Percentiles rank a stretch among this genome's conserved stretches.
These are phyloP conservation scores for Magallana nippona DNA, from an alignment of 2,888 invertebrate genomes.

Conservation along the genomic window DNA sequence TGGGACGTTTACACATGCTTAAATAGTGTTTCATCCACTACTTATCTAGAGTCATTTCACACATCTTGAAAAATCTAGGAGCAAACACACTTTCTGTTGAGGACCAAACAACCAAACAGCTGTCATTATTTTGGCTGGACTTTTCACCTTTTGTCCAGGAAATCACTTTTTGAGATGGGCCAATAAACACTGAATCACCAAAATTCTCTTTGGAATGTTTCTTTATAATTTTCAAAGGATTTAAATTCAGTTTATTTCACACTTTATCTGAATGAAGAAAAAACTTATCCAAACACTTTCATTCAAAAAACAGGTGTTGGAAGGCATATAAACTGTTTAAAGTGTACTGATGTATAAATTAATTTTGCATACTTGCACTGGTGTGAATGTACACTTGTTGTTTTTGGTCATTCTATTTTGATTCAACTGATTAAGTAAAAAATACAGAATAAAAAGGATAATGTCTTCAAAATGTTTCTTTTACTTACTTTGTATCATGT, in stretches of 20 bases:
- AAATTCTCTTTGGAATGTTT: conserved; percentile 6
- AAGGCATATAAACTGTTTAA: background rate
- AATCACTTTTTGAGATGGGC: background rate
- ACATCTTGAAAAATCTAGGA: background rate
- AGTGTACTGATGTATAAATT: too few species aligned
- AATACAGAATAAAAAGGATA: too few species aligned
- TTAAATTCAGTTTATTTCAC: background rate
- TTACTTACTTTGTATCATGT: background rate
- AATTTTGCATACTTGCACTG: too few species aligned
- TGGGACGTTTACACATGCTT: background rate
- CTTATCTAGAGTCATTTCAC: conserved; percentile 30
- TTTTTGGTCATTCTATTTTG: background rate
- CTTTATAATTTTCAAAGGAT: background rate
- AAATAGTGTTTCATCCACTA: background rate
- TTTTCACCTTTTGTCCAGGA: conserved; percentile 7
- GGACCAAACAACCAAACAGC: background rate
- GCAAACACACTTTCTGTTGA: background rate
- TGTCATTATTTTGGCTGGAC: background rate
- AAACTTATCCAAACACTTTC: background rate
- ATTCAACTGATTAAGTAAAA: background rate
- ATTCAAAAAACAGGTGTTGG: background rate
- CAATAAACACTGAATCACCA: conserved; percentile 21
- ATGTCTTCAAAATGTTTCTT: background rate
- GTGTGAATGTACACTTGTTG: background rate
- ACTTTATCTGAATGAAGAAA: background rate